Conservation (phyloP, 2,113 vertebrate genomes). For the Catagonus wagneri region DNA sequence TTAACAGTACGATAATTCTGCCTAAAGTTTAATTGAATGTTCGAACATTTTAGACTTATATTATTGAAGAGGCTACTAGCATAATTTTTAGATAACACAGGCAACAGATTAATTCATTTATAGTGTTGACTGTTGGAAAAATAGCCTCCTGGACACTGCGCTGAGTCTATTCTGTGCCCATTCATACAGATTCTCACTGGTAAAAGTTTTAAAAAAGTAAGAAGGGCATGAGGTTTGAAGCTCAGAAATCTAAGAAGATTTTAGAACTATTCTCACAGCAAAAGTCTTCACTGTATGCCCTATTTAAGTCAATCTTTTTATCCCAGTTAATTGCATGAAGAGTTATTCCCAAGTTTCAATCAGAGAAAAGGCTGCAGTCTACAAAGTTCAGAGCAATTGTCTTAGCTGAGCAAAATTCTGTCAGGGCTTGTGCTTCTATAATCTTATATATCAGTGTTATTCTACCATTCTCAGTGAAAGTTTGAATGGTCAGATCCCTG, state of each 20-base stretch:
- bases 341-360: background rate
- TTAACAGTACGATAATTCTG: background rate
- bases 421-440: background rate
- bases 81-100: background rate
- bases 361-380: background rate
- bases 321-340: background rate
- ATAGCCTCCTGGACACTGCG: background rate
- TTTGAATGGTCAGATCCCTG: background rate
- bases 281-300: background rate
- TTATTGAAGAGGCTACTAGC: background rate
- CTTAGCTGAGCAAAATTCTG: background rate
- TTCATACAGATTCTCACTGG: background rate
- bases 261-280: background rate
- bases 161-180: background rate
- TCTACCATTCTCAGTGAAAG: background rate
- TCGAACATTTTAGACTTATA: slow-evolving; percentile 11
- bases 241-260: background rate
- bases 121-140: background rate
- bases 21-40: background rate
- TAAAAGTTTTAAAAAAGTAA: background rate
- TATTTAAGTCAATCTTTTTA: background rate
- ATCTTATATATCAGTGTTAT: background rate
- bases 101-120: background rate
- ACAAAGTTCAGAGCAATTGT: background rate
- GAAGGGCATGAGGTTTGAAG: background rate